Conservation (phyloP, 2,888 invertebrate genomes). For the Neoscelio sp. region DNA sequence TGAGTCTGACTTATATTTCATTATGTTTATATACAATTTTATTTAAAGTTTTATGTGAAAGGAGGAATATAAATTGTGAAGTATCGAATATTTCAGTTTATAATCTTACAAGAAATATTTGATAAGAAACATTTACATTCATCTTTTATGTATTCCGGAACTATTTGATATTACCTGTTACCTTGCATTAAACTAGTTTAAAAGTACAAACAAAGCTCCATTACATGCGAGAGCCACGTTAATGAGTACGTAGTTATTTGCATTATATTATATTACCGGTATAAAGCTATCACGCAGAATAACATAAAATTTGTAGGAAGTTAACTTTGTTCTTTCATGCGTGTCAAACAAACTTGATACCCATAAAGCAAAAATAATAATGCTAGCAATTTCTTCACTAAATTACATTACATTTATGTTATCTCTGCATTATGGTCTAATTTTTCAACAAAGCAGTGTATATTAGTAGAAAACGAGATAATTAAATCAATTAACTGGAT, state of each 20-base stretch:
- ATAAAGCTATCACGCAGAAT: constrained; percentile 10
- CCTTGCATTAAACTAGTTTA: constrained; percentile 38
- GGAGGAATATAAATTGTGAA: no score
- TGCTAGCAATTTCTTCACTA: no score
- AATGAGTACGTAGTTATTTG: constrained; percentile 41
- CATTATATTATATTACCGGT: constrained; percentile 27
- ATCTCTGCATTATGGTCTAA: no score
- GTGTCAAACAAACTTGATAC: no score
- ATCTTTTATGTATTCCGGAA: constrained; percentile 2
- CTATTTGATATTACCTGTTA: constrained; percentile 36
- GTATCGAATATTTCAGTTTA: constrained; percentile 11
- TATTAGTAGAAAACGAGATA: no score
- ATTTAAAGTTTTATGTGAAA: no score
- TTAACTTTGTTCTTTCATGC: no score
- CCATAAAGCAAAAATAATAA: no score
- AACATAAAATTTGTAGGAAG: constrained; percentile 16
- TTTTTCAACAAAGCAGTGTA: no score
- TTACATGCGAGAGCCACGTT: constrained; percentile 18
- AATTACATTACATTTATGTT: no score
- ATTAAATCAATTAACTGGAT: no score
- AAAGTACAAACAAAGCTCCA: constrained; percentile 19
- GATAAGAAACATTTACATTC: constrained; percentile 10
- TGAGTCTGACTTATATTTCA: background rate
- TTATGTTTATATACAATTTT: no score
- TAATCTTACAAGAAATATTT: constrained; percentile 34